These are phyloP conservation scores for Eurystomus glaucurus DNA, from an alignment of 2,797 vertebrate species.

Conservation along the genomic window DNA sequence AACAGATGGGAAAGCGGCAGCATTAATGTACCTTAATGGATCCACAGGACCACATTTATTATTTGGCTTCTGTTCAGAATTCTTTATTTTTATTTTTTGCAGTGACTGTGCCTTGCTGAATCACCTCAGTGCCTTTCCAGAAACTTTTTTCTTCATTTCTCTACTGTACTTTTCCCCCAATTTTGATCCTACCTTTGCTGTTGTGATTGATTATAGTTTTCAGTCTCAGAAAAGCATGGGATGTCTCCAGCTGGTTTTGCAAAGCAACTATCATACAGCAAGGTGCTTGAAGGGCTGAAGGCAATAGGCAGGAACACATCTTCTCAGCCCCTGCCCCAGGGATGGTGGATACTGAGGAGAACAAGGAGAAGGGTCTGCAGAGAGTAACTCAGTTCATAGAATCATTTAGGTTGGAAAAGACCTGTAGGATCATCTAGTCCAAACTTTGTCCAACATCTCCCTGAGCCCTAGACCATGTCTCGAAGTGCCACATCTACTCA, in stretches of 20 bases:
- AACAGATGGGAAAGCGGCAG: conserved; percentile 37
- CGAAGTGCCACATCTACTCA: too few relatives aligned
- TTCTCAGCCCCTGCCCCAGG: neutral
- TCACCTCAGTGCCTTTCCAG: neutral
- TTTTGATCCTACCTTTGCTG: neutral
- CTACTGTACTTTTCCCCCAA: accelerated
- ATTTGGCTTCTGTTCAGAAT: conserved; percentile 3
- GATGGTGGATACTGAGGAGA: neutral
- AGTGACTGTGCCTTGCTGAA: neutral
- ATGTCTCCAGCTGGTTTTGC: neutral
- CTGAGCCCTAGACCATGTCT: too few relatives aligned
- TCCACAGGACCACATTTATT: neutral
- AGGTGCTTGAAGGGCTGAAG: neutral
- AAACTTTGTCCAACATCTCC: too few relatives aligned
- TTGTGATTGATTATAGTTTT: neutral
- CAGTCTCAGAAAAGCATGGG: neutral
- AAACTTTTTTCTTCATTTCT: neutral
- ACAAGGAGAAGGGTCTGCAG: accelerated
- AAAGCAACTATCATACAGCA: accelerated
- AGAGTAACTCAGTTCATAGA: neutral
- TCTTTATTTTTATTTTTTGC: accelerated
- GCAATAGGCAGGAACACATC: neutral
- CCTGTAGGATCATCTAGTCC: neutral
- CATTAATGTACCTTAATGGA: conserved; percentile 47
- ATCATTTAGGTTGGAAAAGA: neutral